Evolutionary conservation across 2,797 vertebrate genomes (phyloP).

Genomic region (Hybognathus amarus): DNA sequence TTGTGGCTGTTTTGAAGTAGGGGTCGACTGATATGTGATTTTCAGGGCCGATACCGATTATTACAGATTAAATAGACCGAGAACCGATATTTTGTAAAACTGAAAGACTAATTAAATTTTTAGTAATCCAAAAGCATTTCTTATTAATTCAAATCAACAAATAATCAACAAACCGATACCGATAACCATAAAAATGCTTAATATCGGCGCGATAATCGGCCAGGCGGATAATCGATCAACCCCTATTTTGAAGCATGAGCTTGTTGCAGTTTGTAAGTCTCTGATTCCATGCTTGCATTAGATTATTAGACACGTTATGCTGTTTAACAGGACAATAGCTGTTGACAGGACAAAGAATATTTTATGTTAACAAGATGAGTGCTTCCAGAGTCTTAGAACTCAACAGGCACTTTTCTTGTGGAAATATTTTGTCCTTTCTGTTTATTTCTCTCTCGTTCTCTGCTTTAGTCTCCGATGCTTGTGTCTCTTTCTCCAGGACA

Average conservation of each 20-base stretch:
- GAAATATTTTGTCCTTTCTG: conserved; percentile 31
- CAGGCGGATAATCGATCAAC: no score
- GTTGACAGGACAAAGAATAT: conserved; percentile 31
- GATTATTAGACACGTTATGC: neutral
- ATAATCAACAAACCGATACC: no score
- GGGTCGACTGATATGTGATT: no score
- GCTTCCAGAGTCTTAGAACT: conserved; percentile 29
- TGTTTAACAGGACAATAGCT: conserved; percentile 3
- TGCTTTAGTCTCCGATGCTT: conserved; percentile 18
- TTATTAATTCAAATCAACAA: no score
- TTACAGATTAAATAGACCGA: no score
- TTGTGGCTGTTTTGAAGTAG: neutral
- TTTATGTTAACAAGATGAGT: conserved; percentile 25
- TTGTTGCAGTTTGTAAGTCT: neutral
- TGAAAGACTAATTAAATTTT: no score
- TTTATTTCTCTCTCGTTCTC: conserved; percentile 34
- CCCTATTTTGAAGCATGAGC: neutral
- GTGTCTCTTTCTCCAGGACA: conserved; percentile 35
- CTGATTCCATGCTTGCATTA: conserved; percentile 20
- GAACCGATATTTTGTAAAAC: no score
- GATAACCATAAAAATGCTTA: no score
- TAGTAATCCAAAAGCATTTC: no score
- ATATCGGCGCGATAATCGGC: no score
- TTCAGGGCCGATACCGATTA: no score
- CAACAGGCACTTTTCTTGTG: conserved; percentile 25